Percentiles rank a stretch among this genome's conserved stretches.
These are phyloP conservation scores for Phymatocera aterrima DNA, from an alignment of 2,888 invertebrate species.

Conservation along the genomic window DNA sequence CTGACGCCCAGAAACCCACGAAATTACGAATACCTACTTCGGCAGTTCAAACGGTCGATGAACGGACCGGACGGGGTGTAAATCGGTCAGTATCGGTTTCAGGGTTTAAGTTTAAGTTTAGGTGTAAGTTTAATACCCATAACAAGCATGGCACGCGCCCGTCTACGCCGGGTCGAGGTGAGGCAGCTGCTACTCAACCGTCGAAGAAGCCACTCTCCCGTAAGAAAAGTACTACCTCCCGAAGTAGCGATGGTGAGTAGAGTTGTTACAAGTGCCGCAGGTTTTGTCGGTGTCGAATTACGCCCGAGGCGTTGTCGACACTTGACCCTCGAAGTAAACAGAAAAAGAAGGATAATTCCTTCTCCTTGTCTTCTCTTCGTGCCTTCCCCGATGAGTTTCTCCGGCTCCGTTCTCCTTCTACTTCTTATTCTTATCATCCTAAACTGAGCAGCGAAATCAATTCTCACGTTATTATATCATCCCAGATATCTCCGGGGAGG, in stretches of 20 bases:
- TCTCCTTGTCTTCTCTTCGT: neutral
- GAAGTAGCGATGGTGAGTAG: neutral
- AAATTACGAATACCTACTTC: neutral
- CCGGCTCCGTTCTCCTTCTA: too few species aligned
- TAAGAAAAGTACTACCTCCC: neutral
- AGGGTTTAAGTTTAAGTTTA: neutral
- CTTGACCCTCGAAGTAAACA: neutral
- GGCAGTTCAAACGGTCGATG: neutral
- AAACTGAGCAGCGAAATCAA: slow-evolving; percentile 13
- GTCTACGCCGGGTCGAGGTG: neutral
- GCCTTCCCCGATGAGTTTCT: too few species aligned
- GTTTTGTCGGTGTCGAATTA: neutral
- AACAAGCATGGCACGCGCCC: slow-evolving; percentile 30
- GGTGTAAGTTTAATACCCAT: neutral
- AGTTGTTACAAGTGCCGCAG: slow-evolving; percentile 26
- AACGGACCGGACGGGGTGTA: neutral
- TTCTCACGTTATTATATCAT: slow-evolving; percentile 32
- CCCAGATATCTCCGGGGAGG: slow-evolving; percentile 37
- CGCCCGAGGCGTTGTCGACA: neutral
- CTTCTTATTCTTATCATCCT: neutral
- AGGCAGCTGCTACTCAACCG: slow-evolving; percentile 7
- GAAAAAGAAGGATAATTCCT: neutral
- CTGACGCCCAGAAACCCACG: slow-evolving; percentile 20
- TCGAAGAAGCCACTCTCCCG: neutral
- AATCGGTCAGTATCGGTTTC: slow-evolving; percentile 39